Evolutionary conservation across 2,888 invertebrate genomes (phyloP), one percentile per base, ranked within the genome.

Genomic region (Leucophenga maculata): DNA sequence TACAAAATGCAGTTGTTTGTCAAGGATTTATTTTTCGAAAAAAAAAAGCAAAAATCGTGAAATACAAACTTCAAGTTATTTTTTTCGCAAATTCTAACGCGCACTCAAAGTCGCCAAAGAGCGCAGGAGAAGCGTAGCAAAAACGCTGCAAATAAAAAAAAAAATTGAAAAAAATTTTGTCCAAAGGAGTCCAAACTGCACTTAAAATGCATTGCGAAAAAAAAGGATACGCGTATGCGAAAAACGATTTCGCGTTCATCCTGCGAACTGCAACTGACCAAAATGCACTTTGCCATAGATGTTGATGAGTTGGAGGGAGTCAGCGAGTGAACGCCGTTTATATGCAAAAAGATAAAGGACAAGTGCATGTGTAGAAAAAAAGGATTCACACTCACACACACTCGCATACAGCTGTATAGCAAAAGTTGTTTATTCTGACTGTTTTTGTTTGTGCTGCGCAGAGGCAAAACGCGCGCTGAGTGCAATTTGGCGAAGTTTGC

Each of bases 191-290:
- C 62, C 20, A 79, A 85, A 83, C 76, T 85, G 85, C 86, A 85
- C 85, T 84, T 81, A 81, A 85, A 85, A 78, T 85, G 85, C 84
- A 85, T 39, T 39, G 73, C 78, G 78, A 83, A 64, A 69, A 68
- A 68, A 22, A 20, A 64, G 32, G 16, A 83, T 72, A 73, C 74
- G 72, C 77, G 76, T 48, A 18, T 16, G 31, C 32, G 44, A 16
- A 44, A 39, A 55, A 66, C 55, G 55, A 55, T 54, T 66, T 54
- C 54, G 54, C 55, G 39, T 31, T 74, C 78, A 78, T 74, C 6
- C 50, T 16, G 50, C 50, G 71, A 32, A 44, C 78, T 75, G 78
- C 75, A 82, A 79, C 81, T 79, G 77, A 83, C 83, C 81, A 80
- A 83, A 85, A 84, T 83, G 84, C 84, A 83, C 75, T 83, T 76